These are phyloP conservation scores for Eulemur albifrons DNA, from an alignment of 2,797 vertebrate species.

Conservation along the genomic window DNA sequence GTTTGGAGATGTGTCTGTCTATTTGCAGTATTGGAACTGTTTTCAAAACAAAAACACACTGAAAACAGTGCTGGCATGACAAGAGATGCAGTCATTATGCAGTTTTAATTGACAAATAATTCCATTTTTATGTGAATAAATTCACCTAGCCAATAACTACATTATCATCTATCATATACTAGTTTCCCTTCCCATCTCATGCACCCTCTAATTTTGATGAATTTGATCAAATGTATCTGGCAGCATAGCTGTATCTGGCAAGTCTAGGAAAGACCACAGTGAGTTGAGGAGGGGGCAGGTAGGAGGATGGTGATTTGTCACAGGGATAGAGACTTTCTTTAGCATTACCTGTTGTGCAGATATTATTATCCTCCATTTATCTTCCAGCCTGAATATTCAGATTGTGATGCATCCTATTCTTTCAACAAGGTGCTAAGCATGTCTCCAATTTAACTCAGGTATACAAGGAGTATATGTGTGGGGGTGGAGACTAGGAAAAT, in stretches of 20 bases:
- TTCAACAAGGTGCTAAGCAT: conserved; percentile 87
- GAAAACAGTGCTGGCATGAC: conserved; percentile 78
- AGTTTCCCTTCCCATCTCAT: conserved; percentile 57
- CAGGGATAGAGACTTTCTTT: conserved; percentile 73
- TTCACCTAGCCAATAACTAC: conserved; percentile 77
- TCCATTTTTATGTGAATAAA: conserved; percentile 79
- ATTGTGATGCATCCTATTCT: conserved; percentile 86
- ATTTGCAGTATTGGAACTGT: conserved; percentile 82
- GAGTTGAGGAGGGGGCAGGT: not conserved
- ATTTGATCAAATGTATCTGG: conserved; percentile 72
- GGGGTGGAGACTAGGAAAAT: conserved; percentile 77
- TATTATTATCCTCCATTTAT: conserved; percentile 87
- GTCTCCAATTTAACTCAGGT: conserved; percentile 88
- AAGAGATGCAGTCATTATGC: conserved; percentile 79
- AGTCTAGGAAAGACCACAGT: conserved; percentile 62
- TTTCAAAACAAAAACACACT: conserved; percentile 85
- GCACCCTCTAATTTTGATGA: conserved; percentile 75
- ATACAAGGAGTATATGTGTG: conserved; percentile 72
- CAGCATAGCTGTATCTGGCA: conserved; percentile 61
- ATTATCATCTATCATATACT: conserved; percentile 68
- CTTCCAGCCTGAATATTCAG: conserved; percentile 84
- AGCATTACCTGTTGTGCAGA: conserved; percentile 88
- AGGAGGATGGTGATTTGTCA: conserved; percentile 80
- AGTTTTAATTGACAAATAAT: conserved; percentile 85
- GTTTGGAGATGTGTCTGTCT: conserved; percentile 85